These are phyloP conservation scores for Oxycera nigricornis DNA, from an alignment of 2,888 invertebrate species.

Conservation along the genomic window DNA sequence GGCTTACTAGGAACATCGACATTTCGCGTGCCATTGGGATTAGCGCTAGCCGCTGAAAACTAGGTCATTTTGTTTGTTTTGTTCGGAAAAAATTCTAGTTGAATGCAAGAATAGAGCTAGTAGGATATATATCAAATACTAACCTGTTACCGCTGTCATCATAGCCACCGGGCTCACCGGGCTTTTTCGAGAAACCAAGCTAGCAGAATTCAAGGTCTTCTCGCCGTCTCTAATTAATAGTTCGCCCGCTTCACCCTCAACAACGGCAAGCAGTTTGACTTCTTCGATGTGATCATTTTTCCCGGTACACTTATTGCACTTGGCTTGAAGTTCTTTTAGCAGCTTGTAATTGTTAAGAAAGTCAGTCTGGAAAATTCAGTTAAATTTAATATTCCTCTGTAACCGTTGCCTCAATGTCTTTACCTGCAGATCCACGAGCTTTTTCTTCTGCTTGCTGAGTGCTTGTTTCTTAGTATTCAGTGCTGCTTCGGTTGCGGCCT, in stretches of 20 bases:
- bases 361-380: slow-evolving; percentile 22
- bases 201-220: background rate
- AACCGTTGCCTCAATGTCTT: background rate
- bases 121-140: no score
- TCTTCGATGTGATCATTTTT: slow-evolving; percentile 39
- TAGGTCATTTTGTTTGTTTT: no score
- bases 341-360: slow-evolving; percentile 39
- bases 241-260: slow-evolving; percentile 23
- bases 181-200: background rate
- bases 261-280: slow-evolving; percentile 39
- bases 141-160: background rate
- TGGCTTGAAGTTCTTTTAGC: slow-evolving; percentile 37
- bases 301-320: slow-evolving; percentile 40
- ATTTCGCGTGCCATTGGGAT: no score
- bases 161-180: background rate
- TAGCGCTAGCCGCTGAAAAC: no score
- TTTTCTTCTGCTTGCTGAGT: slow-evolving; percentile 36
- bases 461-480: slow-evolving; percentile 27
- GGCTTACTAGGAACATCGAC: no score
- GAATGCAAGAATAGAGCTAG: no score
- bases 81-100: no score
- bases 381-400: background rate
- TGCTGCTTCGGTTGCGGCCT: slow-evolving; percentile 6
- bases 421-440: slow-evolving; percentile 28
- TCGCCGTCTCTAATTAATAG: slow-evolving; percentile 39